Conservation (phyloP, 2,113 vertebrate genomes). For the Lasiurus borealis region DNA sequence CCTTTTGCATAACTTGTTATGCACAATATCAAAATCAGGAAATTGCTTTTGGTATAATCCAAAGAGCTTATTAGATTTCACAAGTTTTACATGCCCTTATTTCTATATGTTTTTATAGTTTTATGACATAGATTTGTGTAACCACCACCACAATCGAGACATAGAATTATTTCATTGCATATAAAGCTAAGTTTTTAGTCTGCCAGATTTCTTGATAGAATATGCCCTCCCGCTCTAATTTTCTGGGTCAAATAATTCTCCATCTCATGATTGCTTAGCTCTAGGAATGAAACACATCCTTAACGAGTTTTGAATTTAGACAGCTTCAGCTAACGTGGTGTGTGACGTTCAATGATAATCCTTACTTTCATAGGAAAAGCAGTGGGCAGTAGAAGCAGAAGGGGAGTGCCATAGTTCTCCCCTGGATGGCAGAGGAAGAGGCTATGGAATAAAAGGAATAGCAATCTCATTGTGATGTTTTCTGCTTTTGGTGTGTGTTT, state of each 20-base stretch:
- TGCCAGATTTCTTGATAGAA: neutral
- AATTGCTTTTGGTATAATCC: neutral
- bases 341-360: neutral
- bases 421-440: neutral
- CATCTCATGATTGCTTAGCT: neutral
- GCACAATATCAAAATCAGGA: neutral
- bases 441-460: neutral
- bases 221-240: neutral
- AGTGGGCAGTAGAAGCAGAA: neutral
- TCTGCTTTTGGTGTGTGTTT: neutral
- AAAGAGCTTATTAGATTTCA: neutral
- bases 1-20: neutral
- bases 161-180: neutral
- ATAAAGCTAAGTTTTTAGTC: neutral
- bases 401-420: neutral
- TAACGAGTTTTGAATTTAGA: neutral
- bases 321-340: neutral
- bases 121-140: neutral
- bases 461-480: neutral
- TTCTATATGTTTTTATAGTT: neutral
- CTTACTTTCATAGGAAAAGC: neutral
- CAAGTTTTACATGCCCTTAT: neutral
- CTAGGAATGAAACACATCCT: neutral
- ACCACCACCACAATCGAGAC: neutral
- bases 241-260: constrained; percentile 3